Evolutionary conservation across 2,113 vertebrate species (phyloP).

Genomic region (Brachypteracias leptosomus): DNA sequence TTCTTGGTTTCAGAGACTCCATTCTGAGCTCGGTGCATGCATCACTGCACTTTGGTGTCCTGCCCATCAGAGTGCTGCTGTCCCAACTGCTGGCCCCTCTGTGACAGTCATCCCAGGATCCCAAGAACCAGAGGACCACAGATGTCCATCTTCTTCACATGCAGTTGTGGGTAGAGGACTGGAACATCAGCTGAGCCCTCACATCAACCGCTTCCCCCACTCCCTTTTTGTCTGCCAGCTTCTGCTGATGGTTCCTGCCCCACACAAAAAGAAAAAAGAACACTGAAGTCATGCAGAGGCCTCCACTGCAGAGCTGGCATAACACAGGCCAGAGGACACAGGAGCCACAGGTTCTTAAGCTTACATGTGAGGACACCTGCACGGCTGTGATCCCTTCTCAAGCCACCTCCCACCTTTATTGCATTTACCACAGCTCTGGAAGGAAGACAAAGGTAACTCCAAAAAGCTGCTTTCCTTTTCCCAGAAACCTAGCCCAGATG

Average conservation of each 20-base stretch:
- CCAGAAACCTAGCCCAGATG: not conserved
- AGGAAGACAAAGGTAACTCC: not conserved
- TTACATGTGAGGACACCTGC: not conserved
- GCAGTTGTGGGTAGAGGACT: not conserved
- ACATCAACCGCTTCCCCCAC: not conserved
- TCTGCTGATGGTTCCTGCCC: not conserved
- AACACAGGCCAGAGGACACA: not conserved
- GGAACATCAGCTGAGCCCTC: not conserved
- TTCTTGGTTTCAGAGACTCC: not conserved
- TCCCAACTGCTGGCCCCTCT: not conserved
- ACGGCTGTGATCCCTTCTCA: rapidly evolving
- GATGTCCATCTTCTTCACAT: not conserved
- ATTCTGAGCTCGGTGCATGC: not conserved
- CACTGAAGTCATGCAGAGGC: not conserved
- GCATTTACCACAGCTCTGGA: not conserved
- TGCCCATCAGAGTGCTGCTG: not conserved
- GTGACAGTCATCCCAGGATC: not conserved
- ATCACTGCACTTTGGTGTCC: not conserved
- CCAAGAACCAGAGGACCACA: not conserved
- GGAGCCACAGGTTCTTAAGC: not conserved
- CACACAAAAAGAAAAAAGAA: not conserved
- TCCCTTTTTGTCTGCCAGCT: not conserved
- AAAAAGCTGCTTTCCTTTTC: not conserved
- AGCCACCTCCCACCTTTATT: not conserved
- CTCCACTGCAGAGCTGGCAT: not conserved